Percentiles rank a stretch among this genome's conserved stretches.
Conservation (phyloP, 2,888 invertebrate genomes). For the Copidosoma aretas region DNA sequence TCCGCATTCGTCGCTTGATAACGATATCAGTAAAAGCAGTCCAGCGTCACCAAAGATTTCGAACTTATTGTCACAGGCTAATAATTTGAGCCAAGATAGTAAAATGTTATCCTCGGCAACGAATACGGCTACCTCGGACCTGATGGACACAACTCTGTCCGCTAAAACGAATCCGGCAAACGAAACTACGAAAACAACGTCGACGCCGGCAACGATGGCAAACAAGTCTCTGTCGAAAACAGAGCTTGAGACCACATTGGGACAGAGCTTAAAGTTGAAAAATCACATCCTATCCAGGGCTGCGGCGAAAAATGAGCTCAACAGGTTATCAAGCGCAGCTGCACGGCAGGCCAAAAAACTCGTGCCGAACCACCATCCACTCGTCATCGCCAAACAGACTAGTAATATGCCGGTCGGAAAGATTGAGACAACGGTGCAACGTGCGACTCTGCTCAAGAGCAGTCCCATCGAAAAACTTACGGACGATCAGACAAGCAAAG, state of each 20-base stretch:
- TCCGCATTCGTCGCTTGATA: slow-evolving; percentile 49
- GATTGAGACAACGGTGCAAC: slow-evolving; percentile 49
- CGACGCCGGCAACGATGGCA: slow-evolving; percentile 20
- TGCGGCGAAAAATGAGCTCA: slow-evolving; percentile 51
- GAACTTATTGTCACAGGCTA: slow-evolving; percentile 17
- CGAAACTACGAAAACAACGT: not conserved
- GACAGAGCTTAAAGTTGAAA: slow-evolving; percentile 50
- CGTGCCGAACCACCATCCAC: slow-evolving; percentile 52
- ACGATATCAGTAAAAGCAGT: slow-evolving; percentile 41
- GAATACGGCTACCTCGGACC: not conserved
- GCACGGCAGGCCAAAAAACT: slow-evolving; percentile 48
- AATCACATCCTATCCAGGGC: slow-evolving; percentile 53
- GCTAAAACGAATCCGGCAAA: not conserved
- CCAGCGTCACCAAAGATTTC: slow-evolving; percentile 43
- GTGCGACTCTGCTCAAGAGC: slow-evolving; percentile 53
- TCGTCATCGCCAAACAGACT: slow-evolving; percentile 42
- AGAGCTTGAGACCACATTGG: slow-evolving; percentile 8
- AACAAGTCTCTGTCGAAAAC: slow-evolving; percentile 35
- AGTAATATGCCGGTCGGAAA: slow-evolving; percentile 23
- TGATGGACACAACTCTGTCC: not conserved
- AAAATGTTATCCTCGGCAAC: slow-evolving; percentile 6
- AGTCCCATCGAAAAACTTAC: slow-evolving; percentile 26
- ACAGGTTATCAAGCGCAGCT: slow-evolving; percentile 46
- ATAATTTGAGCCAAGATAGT: slow-evolving; percentile 19
- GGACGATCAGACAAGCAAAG: slow-evolving; percentile 18